Conservation (phyloP, 35 echinoderm and acorn worm species). For the Hemicentrotus pulcherrimus region DNA sequence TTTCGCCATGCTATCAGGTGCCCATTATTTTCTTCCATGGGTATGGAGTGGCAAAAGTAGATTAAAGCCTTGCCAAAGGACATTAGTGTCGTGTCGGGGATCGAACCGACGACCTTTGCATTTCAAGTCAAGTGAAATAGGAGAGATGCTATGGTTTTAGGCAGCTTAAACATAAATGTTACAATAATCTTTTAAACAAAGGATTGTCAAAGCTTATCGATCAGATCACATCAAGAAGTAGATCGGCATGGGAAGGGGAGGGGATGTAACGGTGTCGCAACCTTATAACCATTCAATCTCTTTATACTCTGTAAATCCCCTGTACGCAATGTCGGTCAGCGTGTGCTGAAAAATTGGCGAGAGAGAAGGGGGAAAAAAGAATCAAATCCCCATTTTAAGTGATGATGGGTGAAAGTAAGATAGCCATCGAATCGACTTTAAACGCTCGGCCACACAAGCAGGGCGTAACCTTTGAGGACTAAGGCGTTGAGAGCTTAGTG, state of each 20-base stretch:
- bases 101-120: no score
- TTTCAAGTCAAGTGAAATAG: no score
- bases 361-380: neutral
- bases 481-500: neutral
- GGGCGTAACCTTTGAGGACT: neutral
- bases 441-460: conserved; percentile 13
- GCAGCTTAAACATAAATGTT: no score
- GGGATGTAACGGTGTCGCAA: neutral
- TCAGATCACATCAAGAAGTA: no score
- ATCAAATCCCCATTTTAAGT: neutral
- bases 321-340: neutral
- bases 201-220: no score
- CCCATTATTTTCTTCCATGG: no score
- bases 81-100: no score
- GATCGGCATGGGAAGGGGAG: neutral
- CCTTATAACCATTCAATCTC: neutral
- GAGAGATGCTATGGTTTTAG: no score
- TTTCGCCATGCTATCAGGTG: no score
- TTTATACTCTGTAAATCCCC: neutral
- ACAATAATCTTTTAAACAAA: no score
- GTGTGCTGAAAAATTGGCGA: neutral
- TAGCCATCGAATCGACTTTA: neutral
- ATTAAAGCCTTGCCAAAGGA: no score
- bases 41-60: no score
- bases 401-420: neutral